Evolutionary conservation across 2,113 vertebrate genomes (phyloP).

Genomic region (Oriolus oriolus): DNA sequence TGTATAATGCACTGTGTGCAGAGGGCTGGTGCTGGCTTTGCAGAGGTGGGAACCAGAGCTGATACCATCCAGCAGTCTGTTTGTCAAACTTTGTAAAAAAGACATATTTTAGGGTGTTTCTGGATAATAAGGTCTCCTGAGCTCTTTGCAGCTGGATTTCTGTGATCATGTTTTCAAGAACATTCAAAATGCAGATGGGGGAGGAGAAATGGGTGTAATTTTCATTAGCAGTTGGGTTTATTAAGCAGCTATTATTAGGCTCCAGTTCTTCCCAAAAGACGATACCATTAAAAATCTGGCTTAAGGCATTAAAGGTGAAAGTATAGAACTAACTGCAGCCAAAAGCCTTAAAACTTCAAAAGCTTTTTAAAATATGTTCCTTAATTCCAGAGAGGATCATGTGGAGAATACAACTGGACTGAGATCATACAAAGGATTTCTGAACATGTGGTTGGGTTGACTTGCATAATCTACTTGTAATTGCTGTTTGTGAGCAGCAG

Average conservation of each 20-base stretch:
- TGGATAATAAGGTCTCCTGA: not conserved
- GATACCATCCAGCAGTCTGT: not conserved
- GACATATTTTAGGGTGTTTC: not conserved
- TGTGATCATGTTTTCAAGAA: not conserved
- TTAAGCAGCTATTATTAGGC: slow-evolving; percentile 10
- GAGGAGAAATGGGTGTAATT: not conserved
- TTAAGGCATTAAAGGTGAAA: not conserved
- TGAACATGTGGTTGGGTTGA: not conserved
- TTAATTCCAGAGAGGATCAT: not conserved
- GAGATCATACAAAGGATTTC: not conserved
- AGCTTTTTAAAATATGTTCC: not conserved
- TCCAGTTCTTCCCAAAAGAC: not conserved
- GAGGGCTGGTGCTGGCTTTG: not conserved
- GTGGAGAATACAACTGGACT: not conserved
- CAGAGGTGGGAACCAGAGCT: not conserved
- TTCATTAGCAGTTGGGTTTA: not conserved
- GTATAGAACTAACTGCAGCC: not conserved
- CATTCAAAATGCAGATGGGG: not conserved
- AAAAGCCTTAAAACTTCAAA: not conserved
- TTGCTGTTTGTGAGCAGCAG: not conserved
- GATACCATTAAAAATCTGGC: not conserved
- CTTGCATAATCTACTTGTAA: not conserved
- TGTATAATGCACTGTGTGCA: not conserved
- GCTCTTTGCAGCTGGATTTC: not conserved
- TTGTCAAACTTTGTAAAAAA: not conserved